Conservation (phyloP, 2,888 invertebrate genomes). For the Acleris emargana region DNA sequence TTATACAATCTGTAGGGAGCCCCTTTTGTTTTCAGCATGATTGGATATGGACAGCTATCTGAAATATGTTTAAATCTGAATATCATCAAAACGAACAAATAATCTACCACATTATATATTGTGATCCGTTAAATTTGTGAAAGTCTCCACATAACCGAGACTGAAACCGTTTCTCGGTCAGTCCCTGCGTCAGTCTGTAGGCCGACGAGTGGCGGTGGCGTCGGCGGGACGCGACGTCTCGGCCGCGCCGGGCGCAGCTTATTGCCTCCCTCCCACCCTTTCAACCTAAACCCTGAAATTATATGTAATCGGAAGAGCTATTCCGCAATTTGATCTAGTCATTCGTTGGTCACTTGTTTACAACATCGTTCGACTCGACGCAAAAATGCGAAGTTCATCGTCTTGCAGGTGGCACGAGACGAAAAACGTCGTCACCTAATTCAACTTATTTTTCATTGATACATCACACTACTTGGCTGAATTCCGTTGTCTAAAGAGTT, state of each 20-base stretch:
- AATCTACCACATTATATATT: too few species aligned
- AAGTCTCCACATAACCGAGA: neutral
- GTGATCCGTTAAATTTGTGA: neutral
- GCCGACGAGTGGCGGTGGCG: slow-evolving; percentile 73
- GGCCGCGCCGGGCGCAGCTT: slow-evolving; percentile 51
- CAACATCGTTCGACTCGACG: neutral
- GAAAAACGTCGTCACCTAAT: too few species aligned
- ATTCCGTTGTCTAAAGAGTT: too few species aligned
- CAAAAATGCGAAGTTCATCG: neutral
- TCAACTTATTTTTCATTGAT: too few species aligned
- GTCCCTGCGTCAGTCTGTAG: slow-evolving; percentile 21
- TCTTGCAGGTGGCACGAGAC: neutral
- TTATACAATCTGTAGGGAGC: too few species aligned
- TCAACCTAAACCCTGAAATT: slow-evolving; percentile 29
- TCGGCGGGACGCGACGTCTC: slow-evolving; percentile 68
- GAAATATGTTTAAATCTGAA: neutral
- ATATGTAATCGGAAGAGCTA: slow-evolving; percentile 28
- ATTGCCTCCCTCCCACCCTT: slow-evolving; percentile 30
- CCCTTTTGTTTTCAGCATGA: too few species aligned
- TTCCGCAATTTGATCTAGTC: slow-evolving; percentile 27
- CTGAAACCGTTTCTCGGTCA: slow-evolving; percentile 10
- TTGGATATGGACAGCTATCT: too few species aligned
- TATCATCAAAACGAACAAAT: too few species aligned
- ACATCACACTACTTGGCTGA: too few species aligned
- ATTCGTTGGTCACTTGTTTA: slow-evolving; percentile 19